Evolutionary conservation across 2,888 invertebrate species (phyloP), one percentile per base, ranked within the genome.

Genomic region (Nomada flava): DNA sequence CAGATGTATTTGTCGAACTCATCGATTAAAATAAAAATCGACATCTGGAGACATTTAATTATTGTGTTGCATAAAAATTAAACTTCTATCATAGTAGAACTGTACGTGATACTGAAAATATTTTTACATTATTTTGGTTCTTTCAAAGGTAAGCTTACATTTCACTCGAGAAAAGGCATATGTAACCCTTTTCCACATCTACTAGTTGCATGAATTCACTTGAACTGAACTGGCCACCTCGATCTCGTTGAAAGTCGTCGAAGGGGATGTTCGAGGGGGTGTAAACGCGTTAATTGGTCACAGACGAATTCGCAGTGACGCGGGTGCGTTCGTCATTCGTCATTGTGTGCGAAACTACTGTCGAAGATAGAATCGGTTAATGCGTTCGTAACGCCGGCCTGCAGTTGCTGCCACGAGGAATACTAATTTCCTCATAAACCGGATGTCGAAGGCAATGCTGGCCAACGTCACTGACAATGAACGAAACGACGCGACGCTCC

Each of bases 401-500:
- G 62, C 23, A 47, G 57, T 69, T 75, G 62, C 57, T 26, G 68
- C 63, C 68, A 73, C 65, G 29, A 60, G 78, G 57, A 63, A 79
- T 82, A 75, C 79, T 72, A 84, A 79, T 83, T 79, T 77, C 69
- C 59, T 76, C 76, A 68, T 80, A 74, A 83, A 83, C 77, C 74
- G 53, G 60, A 76, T 50, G 65, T 75, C 75, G 64, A 76, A 76
- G 76, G 82, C 67, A 78, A 79, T 72, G 62, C 78, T 44, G 74
- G 59, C 73, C 26, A 70, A 79, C 79, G 72, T 76, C 74, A 60
- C 55, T 50, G 60, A 63, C 76, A 62, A 75, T 65, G 71, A 72
- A 82, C 79, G 70, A 70, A 73, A 68, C 82, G 65, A 62, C 57
- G 57, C 57, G 57, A n/a, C 53, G 68, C 57, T 60, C 53, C 70